Evolutionary conservation across 2,888 invertebrate species (phyloP).

Genomic region (Spilarctia lutea): DNA sequence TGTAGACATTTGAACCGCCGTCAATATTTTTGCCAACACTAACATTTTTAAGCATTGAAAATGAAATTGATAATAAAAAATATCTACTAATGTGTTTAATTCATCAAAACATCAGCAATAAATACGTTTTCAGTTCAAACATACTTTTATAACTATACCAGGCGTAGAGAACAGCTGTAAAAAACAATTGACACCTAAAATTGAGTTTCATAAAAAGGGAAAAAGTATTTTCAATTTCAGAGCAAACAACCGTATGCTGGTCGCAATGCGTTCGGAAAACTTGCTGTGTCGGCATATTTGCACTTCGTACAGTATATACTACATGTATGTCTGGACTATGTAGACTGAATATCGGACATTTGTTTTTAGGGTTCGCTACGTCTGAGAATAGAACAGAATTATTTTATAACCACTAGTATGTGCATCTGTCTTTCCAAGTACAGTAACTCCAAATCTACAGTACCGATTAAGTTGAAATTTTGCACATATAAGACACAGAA

Average conservation of each 20-base stretch:
- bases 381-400: not conserved
- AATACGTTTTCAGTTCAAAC: not conserved
- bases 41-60: not conserved
- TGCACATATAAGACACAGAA: no score
- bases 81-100: not conserved
- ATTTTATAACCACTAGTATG: not conserved
- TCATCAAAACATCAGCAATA: not conserved
- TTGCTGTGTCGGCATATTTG: not conserved
- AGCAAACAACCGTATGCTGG: not conserved
- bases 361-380: not conserved
- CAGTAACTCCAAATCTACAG: no score
- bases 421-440: not conserved
- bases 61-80: not conserved
- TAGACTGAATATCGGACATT: not conserved
- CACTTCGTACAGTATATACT: not conserved
- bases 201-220: not conserved
- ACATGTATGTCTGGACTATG: not conserved
- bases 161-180: not conserved
- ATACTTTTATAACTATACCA: not conserved
- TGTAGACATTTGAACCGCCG: no score
- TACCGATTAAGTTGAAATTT: not conserved
- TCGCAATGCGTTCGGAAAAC: not conserved
- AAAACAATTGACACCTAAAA: not conserved
- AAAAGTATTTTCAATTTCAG: not conserved
- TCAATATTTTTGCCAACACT: no score